These are phyloP conservation scores for Protaetia brevitarsis DNA, from an alignment of 1,140 invertebrate genomes.

Conservation along the genomic window DNA sequence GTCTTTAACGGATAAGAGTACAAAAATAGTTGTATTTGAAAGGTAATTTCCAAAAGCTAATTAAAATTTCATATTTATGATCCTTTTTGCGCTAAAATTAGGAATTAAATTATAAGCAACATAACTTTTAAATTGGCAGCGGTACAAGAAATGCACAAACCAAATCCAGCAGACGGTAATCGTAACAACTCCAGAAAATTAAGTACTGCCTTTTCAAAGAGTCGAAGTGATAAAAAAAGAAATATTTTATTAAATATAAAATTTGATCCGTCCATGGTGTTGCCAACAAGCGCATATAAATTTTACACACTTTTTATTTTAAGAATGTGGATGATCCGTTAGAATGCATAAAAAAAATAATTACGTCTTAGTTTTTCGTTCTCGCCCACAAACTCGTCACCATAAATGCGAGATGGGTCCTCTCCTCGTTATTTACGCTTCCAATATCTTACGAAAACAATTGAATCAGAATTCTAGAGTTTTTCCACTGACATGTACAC, in stretches of 20 bases:
- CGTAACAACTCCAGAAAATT: no score
- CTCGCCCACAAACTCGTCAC: background rate
- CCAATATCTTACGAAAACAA: background rate
- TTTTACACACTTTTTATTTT: conserved; percentile 2
- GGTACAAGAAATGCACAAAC: no score
- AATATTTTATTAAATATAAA: background rate
- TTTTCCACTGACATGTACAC: conserved; percentile 6
- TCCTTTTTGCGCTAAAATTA: no score
- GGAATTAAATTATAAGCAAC: no score
- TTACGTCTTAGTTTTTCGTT: background rate
- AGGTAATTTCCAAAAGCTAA: no score
- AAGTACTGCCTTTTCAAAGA: no score
- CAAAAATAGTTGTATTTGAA: no score
- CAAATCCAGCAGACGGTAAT: no score
- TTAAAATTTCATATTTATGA: no score
- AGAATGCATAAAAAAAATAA: conserved; percentile 1
- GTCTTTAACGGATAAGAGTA: no score
- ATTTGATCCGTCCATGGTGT: background rate
- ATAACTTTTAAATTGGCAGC: no score
- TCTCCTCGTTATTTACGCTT: background rate
- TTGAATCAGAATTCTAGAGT: conserved; percentile 12
- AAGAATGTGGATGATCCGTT: background rate
- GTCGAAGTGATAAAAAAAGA: background rate
- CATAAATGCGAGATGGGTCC: background rate
- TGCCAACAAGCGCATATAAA: background rate